Percentiles rank a stretch among this genome's conserved stretches.
phyloP scores from a whole-genome alignment of 2,113 vertebrate genomes.

The Chinchilla lanigera region DNA sequence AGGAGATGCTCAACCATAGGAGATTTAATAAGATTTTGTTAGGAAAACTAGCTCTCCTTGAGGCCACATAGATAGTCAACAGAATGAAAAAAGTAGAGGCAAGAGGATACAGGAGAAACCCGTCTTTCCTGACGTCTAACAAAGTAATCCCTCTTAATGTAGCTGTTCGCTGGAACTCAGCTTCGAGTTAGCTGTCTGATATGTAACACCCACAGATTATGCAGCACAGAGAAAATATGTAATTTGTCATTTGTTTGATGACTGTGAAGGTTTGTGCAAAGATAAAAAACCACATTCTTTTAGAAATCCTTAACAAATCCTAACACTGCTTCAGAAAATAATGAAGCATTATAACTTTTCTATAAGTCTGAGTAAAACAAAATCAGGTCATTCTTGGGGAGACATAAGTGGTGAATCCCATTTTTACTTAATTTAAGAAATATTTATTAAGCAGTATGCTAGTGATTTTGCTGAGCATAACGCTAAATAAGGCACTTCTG shows the following conservation, averaged over 20 bases:
- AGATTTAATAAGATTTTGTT: slow-evolving; percentile 28
- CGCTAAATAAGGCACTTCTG: neutral
- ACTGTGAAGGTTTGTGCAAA: neutral
- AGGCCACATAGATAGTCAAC: neutral
- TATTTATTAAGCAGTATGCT: neutral
- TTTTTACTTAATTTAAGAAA: slow-evolving; percentile 33
- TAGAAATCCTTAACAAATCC: neutral
- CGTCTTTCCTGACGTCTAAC: neutral
- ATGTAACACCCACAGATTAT: neutral
- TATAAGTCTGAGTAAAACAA: slow-evolving; percentile 32
- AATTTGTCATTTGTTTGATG: slow-evolving; percentile 23
- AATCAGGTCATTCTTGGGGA: neutral
- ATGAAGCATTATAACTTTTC: slow-evolving; percentile 30
- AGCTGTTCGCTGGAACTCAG: slow-evolving; percentile 7
- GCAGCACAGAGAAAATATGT: neutral
- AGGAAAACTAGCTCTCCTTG: neutral
- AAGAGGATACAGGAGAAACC: neutral
- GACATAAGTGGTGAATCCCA: neutral
- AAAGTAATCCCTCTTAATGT: neutral
- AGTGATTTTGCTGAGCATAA: neutral
- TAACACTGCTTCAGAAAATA: slow-evolving; percentile 12
- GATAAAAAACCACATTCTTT: slow-evolving; percentile 42
- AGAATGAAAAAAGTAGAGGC: slow-evolving; percentile 18
- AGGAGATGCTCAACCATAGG: neutral
- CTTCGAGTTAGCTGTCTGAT: neutral